A percentile compares a stretch with the other conserved stretches of the same genome.
These are phyloP conservation scores for Gambusia holbrooki DNA, from an alignment of 2,113 vertebrate species.

Conservation along the genomic window DNA sequence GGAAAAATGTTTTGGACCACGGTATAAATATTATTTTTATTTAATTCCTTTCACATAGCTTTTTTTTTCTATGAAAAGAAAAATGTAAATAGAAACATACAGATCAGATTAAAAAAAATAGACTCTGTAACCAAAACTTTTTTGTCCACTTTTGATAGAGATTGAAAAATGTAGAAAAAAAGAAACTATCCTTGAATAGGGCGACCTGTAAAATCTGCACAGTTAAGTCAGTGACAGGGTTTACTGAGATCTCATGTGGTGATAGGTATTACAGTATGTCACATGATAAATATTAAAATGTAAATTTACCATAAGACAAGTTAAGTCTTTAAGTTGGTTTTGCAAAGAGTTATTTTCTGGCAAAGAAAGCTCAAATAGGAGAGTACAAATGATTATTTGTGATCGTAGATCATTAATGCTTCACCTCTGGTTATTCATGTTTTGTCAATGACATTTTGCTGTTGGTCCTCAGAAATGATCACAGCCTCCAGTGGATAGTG, in stretches of 20 bases:
- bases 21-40: not conserved
- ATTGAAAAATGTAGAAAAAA: not conserved
- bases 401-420: not conserved
- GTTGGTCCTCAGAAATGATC: not conserved
- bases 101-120: not conserved
- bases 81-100: no score
- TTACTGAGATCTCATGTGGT: not conserved
- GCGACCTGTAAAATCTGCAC: slow-evolving; percentile 8
- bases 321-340: slow-evolving; percentile 50
- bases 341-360: slow-evolving; percentile 5
- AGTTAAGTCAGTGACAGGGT: not conserved
- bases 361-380: not conserved
- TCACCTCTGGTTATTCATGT: not conserved
- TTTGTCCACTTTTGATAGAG: slow-evolving; percentile 7
- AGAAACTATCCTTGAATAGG: not conserved
- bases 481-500: not conserved
- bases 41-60: not conserved
- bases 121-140: not conserved
- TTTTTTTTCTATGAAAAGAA: no score
- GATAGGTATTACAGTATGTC: slow-evolving; percentile 16
- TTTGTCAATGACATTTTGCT: slow-evolving; percentile 4
- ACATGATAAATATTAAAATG: slow-evolving; percentile 34
- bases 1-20: slow-evolving; percentile 1
- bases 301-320: slow-evolving; percentile 40
- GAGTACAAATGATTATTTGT: not conserved